Evolutionary conservation across 1,140 invertebrate species (phyloP), one percentile per base, ranked within the genome.

Genomic region (Calosoma granatense): DNA sequence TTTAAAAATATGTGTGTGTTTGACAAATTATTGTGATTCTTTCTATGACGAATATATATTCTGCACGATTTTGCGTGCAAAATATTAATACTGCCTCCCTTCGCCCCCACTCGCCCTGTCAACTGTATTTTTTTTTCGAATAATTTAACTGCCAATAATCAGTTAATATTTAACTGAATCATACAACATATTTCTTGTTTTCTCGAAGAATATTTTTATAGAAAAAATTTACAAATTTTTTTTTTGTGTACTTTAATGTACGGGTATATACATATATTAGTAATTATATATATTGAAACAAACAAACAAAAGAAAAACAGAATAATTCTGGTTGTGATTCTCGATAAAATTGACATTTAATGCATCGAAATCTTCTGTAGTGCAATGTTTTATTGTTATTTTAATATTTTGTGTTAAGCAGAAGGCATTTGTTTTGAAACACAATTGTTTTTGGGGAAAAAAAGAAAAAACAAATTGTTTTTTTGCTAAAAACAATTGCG

Each of bases 91-190:
- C n/a, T n/a, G n/a, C n/a, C n/a, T n/a, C n/a, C n/a, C n/a, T n/a
- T 36, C 26, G n/a, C 26, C 26, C 26, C 26, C n/a, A 9, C 6
- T n/a, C 26, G 6, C 26, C 26, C 26, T 6, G n/a, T 36, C 26
- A 36, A 36, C n/a, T 36, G 6, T 36, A 36, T 36, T 9, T 17
- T 12, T 11, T 47, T 47, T 47, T 12, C 9, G 6, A 47, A 3
- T 47, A 47, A 47, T 47, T 47, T 47, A 47, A 47, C 41, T 47
- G 41, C 41, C 9, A 36, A 36, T 36, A 9, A 47, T 47, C 9
- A 47, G 41, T 47, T 47, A 47, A 47, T 47, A 47, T 47, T 47
- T 47, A 47, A 47, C 41, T 47, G 41, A n/a, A n/a, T n/a, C n/a
- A n/a, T n/a, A n/a, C n/a, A n/a, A n/a, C n/a, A n/a, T n/a, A n/a